Percentiles rank a stretch among this genome's conserved stretches.
Evolutionary conservation across 37 sponge, comb jelly and placozoan species (phyloP).

Genomic region (Bolinopsis microptera): DNA sequence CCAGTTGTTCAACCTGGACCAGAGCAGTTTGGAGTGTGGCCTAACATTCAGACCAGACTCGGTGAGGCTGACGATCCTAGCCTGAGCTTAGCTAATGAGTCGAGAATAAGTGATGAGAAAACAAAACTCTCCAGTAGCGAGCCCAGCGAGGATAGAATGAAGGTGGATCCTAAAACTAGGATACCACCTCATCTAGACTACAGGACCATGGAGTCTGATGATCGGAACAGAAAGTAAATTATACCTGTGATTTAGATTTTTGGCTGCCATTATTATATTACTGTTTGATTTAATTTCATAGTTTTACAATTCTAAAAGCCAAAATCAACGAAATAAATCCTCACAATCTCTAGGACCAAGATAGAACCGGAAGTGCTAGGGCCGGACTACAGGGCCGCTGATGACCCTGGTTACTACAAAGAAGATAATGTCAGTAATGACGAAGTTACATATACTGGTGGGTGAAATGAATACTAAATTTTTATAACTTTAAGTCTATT

Average conservation of each 20-base stretch:
- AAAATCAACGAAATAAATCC: background rate
- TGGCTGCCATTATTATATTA: background rate
- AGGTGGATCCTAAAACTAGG: background rate
- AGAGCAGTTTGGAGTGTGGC: background rate
- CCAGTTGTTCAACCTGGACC: background rate
- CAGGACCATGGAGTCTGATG: background rate
- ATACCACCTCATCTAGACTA: background rate
- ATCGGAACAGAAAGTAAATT: background rate
- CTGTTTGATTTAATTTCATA: too few relatives aligned
- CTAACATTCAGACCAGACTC: background rate
- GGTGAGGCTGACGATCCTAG: background rate
- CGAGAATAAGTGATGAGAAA: background rate
- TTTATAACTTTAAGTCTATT: too few relatives aligned
- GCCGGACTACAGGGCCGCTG: background rate
- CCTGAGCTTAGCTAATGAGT: background rate
- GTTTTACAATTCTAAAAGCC: too few relatives aligned
- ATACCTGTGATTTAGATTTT: background rate
- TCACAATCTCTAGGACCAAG: background rate
- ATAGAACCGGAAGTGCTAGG: background rate
- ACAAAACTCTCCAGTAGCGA: background rate
- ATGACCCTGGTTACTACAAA: background rate
- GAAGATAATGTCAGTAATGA: background rate
- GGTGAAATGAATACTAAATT: too few relatives aligned
- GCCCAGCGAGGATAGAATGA: background rate
- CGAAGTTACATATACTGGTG: background rate